phyloP scores from a whole-genome alignment of 2,113 vertebrate species.

The Trochalopteron elliotii region DNA sequence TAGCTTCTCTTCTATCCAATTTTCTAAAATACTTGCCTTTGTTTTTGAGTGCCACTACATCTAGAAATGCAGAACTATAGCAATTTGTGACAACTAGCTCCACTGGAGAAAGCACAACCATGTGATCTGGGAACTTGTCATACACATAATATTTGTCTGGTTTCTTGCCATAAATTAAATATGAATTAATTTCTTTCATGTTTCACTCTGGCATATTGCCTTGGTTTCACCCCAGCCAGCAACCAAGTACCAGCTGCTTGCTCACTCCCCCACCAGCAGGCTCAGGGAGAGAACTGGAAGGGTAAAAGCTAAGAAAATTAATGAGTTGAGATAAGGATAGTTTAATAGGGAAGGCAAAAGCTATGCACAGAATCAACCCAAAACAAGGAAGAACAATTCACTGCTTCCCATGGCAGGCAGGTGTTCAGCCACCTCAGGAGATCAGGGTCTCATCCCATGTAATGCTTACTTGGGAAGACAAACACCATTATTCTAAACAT shows the following conservation, averaged over 20 bases:
- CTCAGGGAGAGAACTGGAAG: background rate
- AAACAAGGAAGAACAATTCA: background rate
- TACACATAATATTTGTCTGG: background rate
- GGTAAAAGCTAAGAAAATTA: background rate
- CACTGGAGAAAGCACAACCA: background rate
- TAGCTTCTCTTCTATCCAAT: conserved; percentile 14
- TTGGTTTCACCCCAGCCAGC: background rate
- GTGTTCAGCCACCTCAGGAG: background rate
- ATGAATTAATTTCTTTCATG: background rate
- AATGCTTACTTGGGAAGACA: background rate
- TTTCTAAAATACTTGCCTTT: conserved; percentile 46
- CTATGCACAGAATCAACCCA: background rate
- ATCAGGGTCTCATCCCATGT: no score
- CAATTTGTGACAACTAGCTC: background rate
- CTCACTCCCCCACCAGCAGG: background rate
- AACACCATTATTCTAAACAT: background rate
- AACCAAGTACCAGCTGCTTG: background rate
- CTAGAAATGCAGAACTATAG: background rate
- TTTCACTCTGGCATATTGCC: background rate
- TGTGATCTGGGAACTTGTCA: background rate
- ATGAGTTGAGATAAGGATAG: background rate
- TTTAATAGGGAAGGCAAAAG: background rate
- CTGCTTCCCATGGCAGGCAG: background rate
- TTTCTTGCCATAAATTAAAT: background rate
- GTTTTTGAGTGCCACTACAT: background rate